These are phyloP conservation scores for Melanotaenia maccullochi DNA, from an alignment of 2,797 vertebrate genomes.

Conservation along the genomic window DNA sequence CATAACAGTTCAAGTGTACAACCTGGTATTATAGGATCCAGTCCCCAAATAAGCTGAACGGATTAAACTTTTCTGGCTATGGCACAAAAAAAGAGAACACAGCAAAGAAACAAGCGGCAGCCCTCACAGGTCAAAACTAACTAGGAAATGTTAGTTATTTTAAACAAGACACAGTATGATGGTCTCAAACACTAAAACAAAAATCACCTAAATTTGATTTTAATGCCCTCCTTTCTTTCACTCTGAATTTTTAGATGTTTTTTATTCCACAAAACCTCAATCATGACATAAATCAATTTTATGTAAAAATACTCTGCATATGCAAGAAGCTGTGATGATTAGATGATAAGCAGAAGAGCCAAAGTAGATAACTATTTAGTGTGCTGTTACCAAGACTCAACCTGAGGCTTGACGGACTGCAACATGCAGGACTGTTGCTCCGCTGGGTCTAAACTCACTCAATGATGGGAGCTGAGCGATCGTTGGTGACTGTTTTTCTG, in stretches of 20 bases:
- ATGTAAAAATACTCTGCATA: slow-evolving; percentile 28
- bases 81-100: slow-evolving; percentile 35
- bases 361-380: slow-evolving; percentile 23
- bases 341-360: slow-evolving; percentile 15
- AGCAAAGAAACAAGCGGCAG: slow-evolving; percentile 25
- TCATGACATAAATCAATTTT: slow-evolving; percentile 14
- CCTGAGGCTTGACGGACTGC: slow-evolving; percentile 33
- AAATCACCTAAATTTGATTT: slow-evolving; percentile 22
- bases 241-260: slow-evolving; percentile 7
- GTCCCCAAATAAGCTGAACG: slow-evolving; percentile 60
- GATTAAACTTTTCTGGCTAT: slow-evolving; percentile 24
- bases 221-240: slow-evolving; percentile 17
- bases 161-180: slow-evolving; percentile 17
- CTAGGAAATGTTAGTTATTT: slow-evolving; percentile 45
- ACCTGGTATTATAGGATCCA: slow-evolving; percentile 64
- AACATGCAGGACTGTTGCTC: slow-evolving; percentile 12
- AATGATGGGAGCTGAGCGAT: slow-evolving; percentile 89
- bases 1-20: slow-evolving; percentile 43
- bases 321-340: slow-evolving; percentile 27
- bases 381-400: slow-evolving; percentile 44
- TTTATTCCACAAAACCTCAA: slow-evolving; percentile 18
- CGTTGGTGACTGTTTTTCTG: slow-evolving; percentile 89
- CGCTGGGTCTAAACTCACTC: slow-evolving; percentile 69
- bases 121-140: slow-evolving; percentile 20
- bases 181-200: slow-evolving; percentile 34